Percentiles rank a stretch among this genome's conserved stretches.
phyloP scores from a whole-genome alignment of 2,113 vertebrate species.

The Clupea harengus region DNA sequence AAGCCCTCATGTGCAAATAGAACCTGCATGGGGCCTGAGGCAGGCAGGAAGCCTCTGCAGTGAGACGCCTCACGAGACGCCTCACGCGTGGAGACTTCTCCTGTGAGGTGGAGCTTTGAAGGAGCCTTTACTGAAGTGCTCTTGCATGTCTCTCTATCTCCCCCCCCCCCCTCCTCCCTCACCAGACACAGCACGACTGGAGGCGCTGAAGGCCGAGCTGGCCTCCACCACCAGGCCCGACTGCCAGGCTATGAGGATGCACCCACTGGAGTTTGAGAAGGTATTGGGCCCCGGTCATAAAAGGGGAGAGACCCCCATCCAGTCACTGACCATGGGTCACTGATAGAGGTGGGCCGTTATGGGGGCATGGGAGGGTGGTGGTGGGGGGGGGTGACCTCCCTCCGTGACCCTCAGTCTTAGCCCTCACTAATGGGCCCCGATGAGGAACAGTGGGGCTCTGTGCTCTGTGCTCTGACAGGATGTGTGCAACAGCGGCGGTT shows the following conservation, averaged over 20 bases:
- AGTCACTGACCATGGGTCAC: not conserved
- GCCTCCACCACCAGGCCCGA: slow-evolving; percentile 30
- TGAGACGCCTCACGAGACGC: not conserved
- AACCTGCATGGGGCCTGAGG: no score
- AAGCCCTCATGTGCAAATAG: no score
- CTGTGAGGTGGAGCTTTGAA: not conserved
- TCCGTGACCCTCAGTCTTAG: slow-evolving; percentile 4
- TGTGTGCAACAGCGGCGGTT: not conserved
- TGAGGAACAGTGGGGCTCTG: slow-evolving; percentile 45
- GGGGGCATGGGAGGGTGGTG: not conserved
- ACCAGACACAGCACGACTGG: slow-evolving; percentile 58
- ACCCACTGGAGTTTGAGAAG: slow-evolving; percentile 84
- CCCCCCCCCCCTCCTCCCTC: not conserved
- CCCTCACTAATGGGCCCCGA: not conserved
- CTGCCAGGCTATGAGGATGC: slow-evolving; percentile 59
- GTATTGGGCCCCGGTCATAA: slow-evolving; percentile 56
- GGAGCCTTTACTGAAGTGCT: not conserved
- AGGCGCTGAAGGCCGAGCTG: slow-evolving; percentile 64
- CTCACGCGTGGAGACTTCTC: not conserved
- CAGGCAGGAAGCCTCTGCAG: not conserved
- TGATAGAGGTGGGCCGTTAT: not conserved
- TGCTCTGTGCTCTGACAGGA: slow-evolving; percentile 37
- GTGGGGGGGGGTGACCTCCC: not conserved
- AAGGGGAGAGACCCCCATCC: not conserved
- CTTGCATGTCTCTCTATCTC: not conserved